These are phyloP conservation scores for Corythornis leucogaster DNA, from an alignment of 2,797 vertebrate genomes.

Conservation along the genomic window DNA sequence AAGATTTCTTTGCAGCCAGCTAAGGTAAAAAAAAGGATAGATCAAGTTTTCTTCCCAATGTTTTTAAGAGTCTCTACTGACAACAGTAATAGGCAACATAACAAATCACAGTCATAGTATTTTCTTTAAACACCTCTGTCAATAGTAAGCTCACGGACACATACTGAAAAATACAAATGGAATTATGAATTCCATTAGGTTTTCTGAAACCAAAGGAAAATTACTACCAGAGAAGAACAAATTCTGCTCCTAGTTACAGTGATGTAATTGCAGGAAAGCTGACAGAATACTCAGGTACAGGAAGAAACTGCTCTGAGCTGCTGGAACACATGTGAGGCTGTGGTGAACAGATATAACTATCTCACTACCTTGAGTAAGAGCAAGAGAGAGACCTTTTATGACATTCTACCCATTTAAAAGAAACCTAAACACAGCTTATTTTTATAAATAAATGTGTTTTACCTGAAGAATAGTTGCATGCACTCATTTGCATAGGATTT, in stretches of 20 bases:
- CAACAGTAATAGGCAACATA: not conserved
- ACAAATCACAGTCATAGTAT: not conserved
- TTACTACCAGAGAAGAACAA: not conserved
- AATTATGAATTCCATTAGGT: constrained; percentile 11
- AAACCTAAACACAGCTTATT: not conserved
- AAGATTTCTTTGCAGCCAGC: not conserved
- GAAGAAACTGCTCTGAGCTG: not conserved
- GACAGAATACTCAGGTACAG: not conserved
- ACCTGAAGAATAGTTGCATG: constrained; percentile 22
- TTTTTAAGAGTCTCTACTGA: not conserved
- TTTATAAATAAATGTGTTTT: constrained; percentile 18
- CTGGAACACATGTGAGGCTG: not conserved
- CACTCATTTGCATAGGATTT: constrained; percentile 26
- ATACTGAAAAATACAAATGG: constrained; percentile 16
- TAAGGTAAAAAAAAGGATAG: not conserved
- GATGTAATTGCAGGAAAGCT: constrained; percentile 7
- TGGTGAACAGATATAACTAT: not conserved
- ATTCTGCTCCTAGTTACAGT: not conserved
- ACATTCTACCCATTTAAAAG: not conserved
- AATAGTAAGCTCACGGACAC: not conserved
- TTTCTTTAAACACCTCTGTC: not conserved
- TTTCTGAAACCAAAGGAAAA: constrained; percentile 33
- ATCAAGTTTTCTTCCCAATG: not conserved
- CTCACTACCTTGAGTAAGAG: not conserved
- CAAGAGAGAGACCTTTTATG: not conserved